A percentile compares a stretch with the other conserved stretches of the same genome.
Evolutionary conservation across 2,113 vertebrate species (phyloP).

Genomic region (Hippotragus niger): DNA sequence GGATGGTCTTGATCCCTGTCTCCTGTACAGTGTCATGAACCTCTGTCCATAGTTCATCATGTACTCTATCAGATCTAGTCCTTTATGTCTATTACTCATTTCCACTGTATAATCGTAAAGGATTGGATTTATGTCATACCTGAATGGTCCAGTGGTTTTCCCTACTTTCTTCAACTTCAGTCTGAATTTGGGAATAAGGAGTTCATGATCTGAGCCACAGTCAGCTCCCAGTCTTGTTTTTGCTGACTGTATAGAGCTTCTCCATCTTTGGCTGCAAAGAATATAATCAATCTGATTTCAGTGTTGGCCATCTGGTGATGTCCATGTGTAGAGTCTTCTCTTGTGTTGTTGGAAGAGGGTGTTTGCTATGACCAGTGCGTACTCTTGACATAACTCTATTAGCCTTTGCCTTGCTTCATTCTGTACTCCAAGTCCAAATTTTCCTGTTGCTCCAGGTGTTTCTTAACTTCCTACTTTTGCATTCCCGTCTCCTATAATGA

Average conservation of each 20-base stretch:
- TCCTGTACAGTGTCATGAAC: not conserved
- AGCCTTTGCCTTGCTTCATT: not conserved
- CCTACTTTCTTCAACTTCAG: not conserved
- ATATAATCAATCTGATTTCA: not conserved
- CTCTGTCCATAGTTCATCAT: not conserved
- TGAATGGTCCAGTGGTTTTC: not conserved
- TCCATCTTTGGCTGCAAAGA: not conserved
- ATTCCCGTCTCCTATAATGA: not conserved
- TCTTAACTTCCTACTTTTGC: not conserved
- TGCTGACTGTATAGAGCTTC: not conserved
- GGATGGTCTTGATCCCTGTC: not conserved
- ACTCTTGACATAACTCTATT: not conserved
- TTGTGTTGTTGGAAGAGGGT: not conserved
- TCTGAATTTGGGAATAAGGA: not conserved
- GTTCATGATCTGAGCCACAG: not conserved
- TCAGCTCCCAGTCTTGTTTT: not conserved
- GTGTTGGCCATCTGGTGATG: not conserved
- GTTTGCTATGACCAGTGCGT: not conserved
- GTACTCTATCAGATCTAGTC: not conserved
- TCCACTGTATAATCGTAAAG: not conserved
- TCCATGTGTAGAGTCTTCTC: not conserved
- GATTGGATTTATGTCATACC: not conserved
- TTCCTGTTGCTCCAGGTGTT: not conserved
- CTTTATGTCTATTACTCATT: not conserved
- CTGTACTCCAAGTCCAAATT: not conserved